Percentiles rank a stretch among this genome's conserved stretches.
Evolutionary conservation across 2,797 vertebrate genomes (phyloP).

Genomic region (Enteromius anoplus): DNA sequence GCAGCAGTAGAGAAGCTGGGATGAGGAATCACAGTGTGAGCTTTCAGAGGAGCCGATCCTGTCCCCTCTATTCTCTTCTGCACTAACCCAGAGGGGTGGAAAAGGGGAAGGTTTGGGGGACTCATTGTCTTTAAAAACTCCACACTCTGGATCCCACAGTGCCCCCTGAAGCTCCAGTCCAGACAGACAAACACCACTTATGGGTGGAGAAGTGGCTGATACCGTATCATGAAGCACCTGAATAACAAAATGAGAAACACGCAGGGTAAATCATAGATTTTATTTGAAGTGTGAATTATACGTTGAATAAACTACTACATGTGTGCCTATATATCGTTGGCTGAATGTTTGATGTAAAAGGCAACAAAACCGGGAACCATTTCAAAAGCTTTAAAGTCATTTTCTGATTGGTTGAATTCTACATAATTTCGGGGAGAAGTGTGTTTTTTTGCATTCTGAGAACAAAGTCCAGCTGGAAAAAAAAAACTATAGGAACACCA

Average conservation of each 20-base stretch:
- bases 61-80: constrained; percentile 37
- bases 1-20: constrained; percentile 73
- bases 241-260: constrained; percentile 13
- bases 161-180: constrained; percentile 82
- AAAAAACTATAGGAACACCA: no score
- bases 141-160: constrained; percentile 73
- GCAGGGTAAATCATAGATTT: not conserved
- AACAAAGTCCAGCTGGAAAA: not conserved
- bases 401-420: not conserved
- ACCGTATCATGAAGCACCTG: constrained; percentile 68
- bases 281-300: not conserved
- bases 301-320: not conserved
- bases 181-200: constrained; percentile 70
- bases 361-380: not conserved
- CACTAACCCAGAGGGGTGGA: constrained; percentile 73
- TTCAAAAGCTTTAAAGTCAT: no score
- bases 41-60: constrained; percentile 1
- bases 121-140: constrained; percentile 69
- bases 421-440: not conserved
- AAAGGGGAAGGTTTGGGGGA: constrained; percentile 70
- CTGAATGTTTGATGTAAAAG: not conserved
- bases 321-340: no score
- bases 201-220: constrained; percentile 49
- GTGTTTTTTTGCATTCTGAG: not conserved
- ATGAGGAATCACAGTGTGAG: not conserved